These are phyloP conservation scores for Apodemia mormo DNA, from an alignment of 2,888 invertebrate genomes.

Conservation along the genomic window DNA sequence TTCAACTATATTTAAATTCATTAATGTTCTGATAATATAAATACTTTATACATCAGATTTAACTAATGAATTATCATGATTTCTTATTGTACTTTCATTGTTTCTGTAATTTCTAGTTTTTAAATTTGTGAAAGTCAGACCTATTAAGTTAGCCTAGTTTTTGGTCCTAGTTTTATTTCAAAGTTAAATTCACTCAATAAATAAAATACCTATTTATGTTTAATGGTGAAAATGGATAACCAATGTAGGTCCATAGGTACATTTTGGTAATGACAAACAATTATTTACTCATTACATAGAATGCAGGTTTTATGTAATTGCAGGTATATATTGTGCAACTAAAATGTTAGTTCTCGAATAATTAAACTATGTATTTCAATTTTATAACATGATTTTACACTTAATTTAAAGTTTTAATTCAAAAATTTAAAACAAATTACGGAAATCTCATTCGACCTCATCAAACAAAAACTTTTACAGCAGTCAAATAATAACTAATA, in stretches of 20 bases:
- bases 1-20: no score
- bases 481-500: neutral
- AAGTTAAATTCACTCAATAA: no score
- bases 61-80: no score
- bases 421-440: neutral
- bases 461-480: neutral
- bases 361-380: neutral
- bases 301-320: neutral
- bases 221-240: no score
- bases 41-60: no score
- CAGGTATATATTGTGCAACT: conserved; percentile 4
- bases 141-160: no score
- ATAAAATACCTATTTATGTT: no score
- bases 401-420: neutral
- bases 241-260: neutral
- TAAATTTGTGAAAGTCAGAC: no score
- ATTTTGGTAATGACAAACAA: conserved; percentile 5
- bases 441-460: neutral
- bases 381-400: neutral
- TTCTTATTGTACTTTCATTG: no score
- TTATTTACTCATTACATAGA: conserved; percentile 1
- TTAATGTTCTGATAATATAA: no score
- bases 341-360: neutral
- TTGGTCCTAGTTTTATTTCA: no score
- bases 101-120: no score